A percentile compares a stretch with the other conserved stretches of the same genome.
Evolutionary conservation across 2,888 invertebrate species (phyloP).

Genomic region (Drosophila paramelanica): DNA sequence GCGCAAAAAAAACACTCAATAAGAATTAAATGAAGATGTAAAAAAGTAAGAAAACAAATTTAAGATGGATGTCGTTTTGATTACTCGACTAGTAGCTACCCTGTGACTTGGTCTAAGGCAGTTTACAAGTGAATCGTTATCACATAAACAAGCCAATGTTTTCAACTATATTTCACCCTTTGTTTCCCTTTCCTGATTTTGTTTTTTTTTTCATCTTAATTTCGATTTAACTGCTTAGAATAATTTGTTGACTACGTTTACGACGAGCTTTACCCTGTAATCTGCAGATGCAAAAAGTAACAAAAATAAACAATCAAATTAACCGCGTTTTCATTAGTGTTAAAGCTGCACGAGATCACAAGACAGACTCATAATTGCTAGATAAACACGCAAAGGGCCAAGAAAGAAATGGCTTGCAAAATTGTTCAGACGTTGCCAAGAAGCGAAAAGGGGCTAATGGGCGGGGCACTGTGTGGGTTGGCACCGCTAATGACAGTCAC

Average conservation of each 20-base stretch:
- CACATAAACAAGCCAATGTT: neutral
- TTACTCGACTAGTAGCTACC: constrained; percentile 3
- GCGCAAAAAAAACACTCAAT: constrained; percentile 3
- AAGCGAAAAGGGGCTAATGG: neutral
- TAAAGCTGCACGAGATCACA: constrained; percentile 13
- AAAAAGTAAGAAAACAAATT: constrained; percentile 1
- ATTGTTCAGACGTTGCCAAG: constrained; percentile 8
- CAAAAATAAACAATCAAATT: constrained; percentile 1
- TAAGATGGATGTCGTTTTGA: too few relatives aligned
- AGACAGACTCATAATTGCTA: constrained; percentile 10
- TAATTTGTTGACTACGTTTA: neutral
- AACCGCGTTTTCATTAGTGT: constrained; percentile 4
- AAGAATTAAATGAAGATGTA: constrained; percentile 11
- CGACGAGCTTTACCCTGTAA: neutral
- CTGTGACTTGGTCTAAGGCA: neutral
- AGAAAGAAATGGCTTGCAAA: constrained; percentile 23
- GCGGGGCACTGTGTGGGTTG: constrained; percentile 15
- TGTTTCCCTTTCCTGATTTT: too few relatives aligned
- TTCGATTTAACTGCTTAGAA: too few relatives aligned
- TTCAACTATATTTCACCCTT: too few relatives aligned
- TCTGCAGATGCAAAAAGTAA: neutral
- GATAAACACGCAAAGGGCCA: constrained; percentile 29
- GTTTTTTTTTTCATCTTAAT: too few relatives aligned
- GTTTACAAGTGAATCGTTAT: neutral
- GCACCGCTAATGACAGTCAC: constrained; percentile 53